A percentile compares a stretch with the other conserved stretches of the same genome.
phyloP scores from a whole-genome alignment of 37 sponge, comb jelly and placozoan genomes.

The Mnemiopsis leidyi region DNA sequence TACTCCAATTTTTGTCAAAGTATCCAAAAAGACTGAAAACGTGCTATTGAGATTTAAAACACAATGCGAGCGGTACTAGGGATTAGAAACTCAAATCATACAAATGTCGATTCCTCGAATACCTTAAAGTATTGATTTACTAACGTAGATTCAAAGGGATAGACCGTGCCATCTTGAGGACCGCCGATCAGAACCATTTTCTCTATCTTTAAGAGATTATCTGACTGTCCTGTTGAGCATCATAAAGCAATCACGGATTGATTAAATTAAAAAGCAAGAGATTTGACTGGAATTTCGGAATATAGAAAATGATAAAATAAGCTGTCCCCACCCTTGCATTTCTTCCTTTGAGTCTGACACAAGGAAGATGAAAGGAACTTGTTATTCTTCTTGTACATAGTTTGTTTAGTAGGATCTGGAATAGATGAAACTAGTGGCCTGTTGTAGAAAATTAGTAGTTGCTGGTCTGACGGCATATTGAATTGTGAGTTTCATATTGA shows the following conservation, averaged over 20 bases:
- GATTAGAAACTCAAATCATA: no score
- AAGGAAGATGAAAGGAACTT: background rate
- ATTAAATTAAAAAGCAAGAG: no score
- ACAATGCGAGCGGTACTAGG: no score
- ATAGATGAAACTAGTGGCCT: no score
- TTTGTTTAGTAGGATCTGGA: conserved; percentile 7
- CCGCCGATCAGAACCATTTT: background rate
- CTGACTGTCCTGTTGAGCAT: conserved; percentile 24
- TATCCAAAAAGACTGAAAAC: conserved; percentile 2
- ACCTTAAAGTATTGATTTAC: background rate
- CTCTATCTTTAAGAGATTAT: background rate
- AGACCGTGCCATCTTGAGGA: conserved; percentile 11
- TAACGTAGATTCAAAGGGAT: conserved; percentile 23
- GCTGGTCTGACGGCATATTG: no score
- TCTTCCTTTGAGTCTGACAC: conserved; percentile 4
- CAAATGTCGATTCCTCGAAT: no score
- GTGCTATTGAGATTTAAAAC: no score
- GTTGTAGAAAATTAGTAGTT: no score
- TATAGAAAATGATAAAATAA: background rate
- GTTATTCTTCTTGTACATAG: background rate
- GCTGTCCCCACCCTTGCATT: background rate
- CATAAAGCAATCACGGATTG: no score
- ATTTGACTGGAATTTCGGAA: background rate
- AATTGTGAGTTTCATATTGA: no score
- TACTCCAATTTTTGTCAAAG: background rate